Evolutionary conservation across 2,797 vertebrate species (phyloP).

Genomic region (Macrochelys suwanniensis): DNA sequence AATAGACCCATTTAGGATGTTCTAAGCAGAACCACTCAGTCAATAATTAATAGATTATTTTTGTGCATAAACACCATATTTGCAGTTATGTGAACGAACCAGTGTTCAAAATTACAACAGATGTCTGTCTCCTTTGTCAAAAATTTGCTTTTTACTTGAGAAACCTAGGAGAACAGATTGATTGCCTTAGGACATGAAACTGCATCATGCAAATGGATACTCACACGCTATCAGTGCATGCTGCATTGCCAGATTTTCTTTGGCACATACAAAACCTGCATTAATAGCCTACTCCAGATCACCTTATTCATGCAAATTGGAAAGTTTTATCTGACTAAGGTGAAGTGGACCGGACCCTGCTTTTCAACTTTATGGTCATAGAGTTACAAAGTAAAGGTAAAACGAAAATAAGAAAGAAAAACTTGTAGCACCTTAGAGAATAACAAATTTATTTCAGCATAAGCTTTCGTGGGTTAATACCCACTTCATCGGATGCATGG

Average conservation of each 20-base stretch:
- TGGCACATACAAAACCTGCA: background rate
- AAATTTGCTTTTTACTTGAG: slow-evolving; percentile 24
- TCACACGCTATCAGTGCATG: background rate
- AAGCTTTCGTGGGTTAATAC: too few relatives aligned
- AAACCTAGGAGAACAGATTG: background rate
- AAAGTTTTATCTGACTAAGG: background rate
- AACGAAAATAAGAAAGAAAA: too few relatives aligned
- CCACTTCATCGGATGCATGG: too few relatives aligned
- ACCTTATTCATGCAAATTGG: background rate
- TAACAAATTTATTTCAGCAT: too few relatives aligned
- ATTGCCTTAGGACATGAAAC: slow-evolving; percentile 5
- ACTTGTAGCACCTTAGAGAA: too few relatives aligned
- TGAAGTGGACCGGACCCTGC: background rate
- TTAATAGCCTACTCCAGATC: background rate
- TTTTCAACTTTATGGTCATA: background rate
- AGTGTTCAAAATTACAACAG: background rate
- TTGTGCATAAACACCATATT: background rate
- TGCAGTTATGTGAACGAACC: background rate
- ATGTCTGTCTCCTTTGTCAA: background rate
- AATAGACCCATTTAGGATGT: background rate
- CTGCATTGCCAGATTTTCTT: background rate
- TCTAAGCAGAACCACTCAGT: background rate
- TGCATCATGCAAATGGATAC: background rate
- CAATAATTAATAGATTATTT: background rate
- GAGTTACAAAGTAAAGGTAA: background rate